phyloP scores from a whole-genome alignment of 1,140 invertebrate species.

The Portunus trituberculatus region DNA sequence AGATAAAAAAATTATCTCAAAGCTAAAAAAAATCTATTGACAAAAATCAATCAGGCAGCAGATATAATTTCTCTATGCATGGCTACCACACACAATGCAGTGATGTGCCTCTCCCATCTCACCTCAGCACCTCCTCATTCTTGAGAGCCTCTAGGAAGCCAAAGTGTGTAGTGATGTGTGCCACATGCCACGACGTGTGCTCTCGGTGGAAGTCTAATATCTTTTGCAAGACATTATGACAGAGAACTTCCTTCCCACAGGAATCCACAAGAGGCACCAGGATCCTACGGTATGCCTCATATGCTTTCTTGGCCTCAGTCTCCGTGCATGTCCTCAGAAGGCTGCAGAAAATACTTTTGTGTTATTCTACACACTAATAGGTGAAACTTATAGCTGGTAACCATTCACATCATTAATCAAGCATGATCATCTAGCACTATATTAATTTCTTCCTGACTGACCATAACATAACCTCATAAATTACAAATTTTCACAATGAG shows the following conservation, averaged over 20 bases:
- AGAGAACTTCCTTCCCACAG: conserved; percentile 70
- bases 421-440: too few relatives aligned
- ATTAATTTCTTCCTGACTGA: too few relatives aligned
- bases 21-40: too few relatives aligned
- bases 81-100: too few relatives aligned
- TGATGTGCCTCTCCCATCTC: conserved; percentile 56
- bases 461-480: too few relatives aligned
- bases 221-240: conserved; percentile 65
- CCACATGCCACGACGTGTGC: conserved; percentile 71
- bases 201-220: conserved; percentile 72
- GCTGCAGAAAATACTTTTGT: neutral
- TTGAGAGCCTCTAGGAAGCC: conserved; percentile 89
- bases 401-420: too few relatives aligned
- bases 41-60: too few relatives aligned
- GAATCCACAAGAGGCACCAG: conserved; percentile 67
- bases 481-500: too few relatives aligned
- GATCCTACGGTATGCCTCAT: conserved; percentile 43
- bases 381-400: neutral
- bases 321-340: conserved; percentile 65
- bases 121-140: conserved; percentile 81
- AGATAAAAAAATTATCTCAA: too few relatives aligned
- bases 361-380: neutral
- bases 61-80: too few relatives aligned
- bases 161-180: conserved; percentile 80
- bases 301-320: conserved; percentile 42